Evolutionary conservation across 2,888 invertebrate genomes (phyloP).

Genomic region (Antheraea assamensis): DNA sequence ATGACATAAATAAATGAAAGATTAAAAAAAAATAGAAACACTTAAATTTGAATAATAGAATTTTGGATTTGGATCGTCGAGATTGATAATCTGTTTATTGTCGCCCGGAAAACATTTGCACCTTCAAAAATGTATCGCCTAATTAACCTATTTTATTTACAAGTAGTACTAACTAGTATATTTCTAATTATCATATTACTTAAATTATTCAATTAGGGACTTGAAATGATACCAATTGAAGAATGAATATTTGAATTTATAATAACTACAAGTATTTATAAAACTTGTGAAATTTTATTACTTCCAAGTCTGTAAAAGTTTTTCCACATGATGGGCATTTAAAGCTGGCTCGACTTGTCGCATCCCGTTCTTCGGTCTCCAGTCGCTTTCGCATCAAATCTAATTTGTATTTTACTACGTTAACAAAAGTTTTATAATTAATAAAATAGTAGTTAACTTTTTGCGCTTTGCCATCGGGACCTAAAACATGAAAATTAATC

Average conservation of each 20-base stretch:
- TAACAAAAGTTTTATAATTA: conserved; percentile 98
- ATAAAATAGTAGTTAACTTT: conserved; percentile 99
- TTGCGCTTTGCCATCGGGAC: conserved; percentile 95
- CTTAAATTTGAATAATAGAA: no score
- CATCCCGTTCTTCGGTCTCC: conserved; percentile 97
- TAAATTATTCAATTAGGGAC: no score
- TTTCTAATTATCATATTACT: no score
- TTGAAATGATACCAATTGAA: not conserved
- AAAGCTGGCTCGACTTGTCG: conserved; percentile 97
- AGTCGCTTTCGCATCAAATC: conserved; percentile 97
- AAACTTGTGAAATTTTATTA: conserved; percentile 41
- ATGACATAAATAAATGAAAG: conserved; percentile 8
- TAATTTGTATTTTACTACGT: conserved; percentile 98
- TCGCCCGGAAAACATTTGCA: no score
- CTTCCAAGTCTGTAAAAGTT: conserved; percentile 97
- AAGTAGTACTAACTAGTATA: no score
- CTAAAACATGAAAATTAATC: conserved; percentile 43
- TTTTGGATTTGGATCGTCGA: no score
- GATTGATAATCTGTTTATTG: no score
- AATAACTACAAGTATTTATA: not conserved
- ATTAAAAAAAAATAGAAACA: no score
- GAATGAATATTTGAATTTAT: not conserved
- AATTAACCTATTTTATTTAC: no score
- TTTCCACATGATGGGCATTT: conserved; percentile 95
- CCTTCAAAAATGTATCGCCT: no score